phyloP scores from a whole-genome alignment of 2,113 vertebrate genomes.

The Myotis brandtii region DNA sequence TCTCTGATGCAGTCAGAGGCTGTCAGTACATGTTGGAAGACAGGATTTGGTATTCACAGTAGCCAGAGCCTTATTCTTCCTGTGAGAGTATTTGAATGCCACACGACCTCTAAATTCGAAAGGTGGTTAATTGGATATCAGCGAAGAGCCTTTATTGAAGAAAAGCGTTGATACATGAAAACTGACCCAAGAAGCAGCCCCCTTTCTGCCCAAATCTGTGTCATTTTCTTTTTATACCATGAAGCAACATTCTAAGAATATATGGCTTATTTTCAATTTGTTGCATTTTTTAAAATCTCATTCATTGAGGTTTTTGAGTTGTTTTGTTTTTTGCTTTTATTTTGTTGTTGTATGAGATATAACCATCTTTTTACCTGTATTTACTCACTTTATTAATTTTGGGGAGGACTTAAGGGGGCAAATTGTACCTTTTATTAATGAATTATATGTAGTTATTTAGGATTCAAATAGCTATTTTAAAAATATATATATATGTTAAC shows the following conservation, averaged over 20 bases:
- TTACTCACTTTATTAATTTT: conserved; percentile 68
- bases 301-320: conserved; percentile 29
- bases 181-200: conserved; percentile 19
- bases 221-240: conserved; percentile 54
- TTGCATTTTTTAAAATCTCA: conserved; percentile 68
- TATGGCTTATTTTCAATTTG: conserved; percentile 77
- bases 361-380: conserved; percentile 54
- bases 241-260: conserved; percentile 22
- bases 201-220: conserved; percentile 24
- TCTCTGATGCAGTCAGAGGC: not conserved
- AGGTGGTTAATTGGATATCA: not conserved
- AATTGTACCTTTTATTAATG: conserved; percentile 20
- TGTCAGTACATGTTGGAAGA: not conserved
- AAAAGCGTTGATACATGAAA: conserved; percentile 32
- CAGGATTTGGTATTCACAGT: conserved; percentile 7
- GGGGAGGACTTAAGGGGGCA: conserved; percentile 58
- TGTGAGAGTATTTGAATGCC: not conserved
- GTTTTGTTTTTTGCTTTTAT: not conserved
- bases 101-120: not conserved
- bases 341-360: conserved; percentile 55
- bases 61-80: conserved; percentile 2
- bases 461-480: conserved; percentile 4
- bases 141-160: not conserved
- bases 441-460: conserved; percentile 60
- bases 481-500: not conserved